phyloP scores from a whole-genome alignment of 2,888 invertebrate species.

The Drosophila neotestacea region DNA sequence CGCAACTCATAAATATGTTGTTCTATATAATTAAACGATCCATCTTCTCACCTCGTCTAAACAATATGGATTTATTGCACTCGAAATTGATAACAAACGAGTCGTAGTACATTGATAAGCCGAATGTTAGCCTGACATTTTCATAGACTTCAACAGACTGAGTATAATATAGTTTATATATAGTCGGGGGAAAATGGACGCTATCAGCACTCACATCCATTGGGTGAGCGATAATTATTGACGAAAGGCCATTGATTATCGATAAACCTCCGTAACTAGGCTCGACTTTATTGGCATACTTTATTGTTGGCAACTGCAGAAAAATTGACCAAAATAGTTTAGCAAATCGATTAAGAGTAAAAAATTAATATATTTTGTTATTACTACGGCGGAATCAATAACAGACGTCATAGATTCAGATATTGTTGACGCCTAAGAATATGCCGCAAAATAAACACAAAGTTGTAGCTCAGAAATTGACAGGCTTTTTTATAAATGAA shows the following conservation, averaged over 20 bases:
- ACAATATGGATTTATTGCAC: slow-evolving; percentile 17
- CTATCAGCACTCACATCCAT: slow-evolving; percentile 32
- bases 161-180: background rate
- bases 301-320: slow-evolving; percentile 4
- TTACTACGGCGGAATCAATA: background rate
- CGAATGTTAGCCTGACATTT: slow-evolving; percentile 22
- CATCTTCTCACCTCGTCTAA: slow-evolving; percentile 1
- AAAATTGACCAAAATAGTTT: background rate
- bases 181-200: slow-evolving; percentile 21
- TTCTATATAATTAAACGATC: slow-evolving; percentile 20
- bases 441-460: background rate
- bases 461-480: background rate
- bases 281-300: background rate
- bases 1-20: slow-evolving; percentile 10
- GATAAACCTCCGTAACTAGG: background rate
- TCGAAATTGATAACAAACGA: slow-evolving; percentile 31
- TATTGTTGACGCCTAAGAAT: slow-evolving; percentile 5
- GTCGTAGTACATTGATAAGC: slow-evolving; percentile 42
- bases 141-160: slow-evolving; percentile 4
- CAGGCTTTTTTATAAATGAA: background rate
- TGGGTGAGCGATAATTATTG: slow-evolving; percentile 18
- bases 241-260: slow-evolving; percentile 3
- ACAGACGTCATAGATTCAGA: background rate
- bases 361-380: background rate
- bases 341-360: background rate